Evolutionary conservation across 2,113 vertebrate species (phyloP).

Genomic region (Trichomycterus rosablanca): DNA sequence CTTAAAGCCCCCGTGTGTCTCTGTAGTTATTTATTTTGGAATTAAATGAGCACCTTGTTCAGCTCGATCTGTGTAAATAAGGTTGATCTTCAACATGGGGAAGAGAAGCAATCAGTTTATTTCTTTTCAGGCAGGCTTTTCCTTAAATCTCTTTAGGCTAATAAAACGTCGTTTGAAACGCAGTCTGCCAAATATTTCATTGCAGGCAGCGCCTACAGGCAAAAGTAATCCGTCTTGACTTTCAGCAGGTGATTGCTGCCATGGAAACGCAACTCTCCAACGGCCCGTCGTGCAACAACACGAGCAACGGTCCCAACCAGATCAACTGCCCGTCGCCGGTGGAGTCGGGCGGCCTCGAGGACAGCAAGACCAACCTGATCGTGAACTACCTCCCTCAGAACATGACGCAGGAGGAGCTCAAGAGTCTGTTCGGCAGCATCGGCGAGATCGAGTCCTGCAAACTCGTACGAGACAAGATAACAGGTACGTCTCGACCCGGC

Average conservation of each 20-base stretch:
- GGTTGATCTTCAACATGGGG: too few species aligned
- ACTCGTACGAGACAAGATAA: slow-evolving; percentile 96
- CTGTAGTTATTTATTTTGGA: too few species aligned
- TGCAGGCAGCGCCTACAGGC: slow-evolving; percentile 11
- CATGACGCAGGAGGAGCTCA: slow-evolving; percentile 96
- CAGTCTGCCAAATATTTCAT: too few species aligned
- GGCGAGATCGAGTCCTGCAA: slow-evolving; percentile 98
- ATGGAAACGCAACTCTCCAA: slow-evolving; percentile 99
- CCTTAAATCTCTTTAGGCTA: too few species aligned
- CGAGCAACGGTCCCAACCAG: slow-evolving; percentile 83
- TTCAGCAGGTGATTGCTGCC: slow-evolving; percentile 97
- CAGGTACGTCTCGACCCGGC: slow-evolving; percentile 66
- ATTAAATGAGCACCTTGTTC: too few species aligned
- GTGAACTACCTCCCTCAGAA: slow-evolving; percentile 98
- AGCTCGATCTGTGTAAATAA: too few species aligned
- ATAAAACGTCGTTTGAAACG: too few species aligned
- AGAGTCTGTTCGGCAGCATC: slow-evolving; percentile 95
- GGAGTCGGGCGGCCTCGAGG: slow-evolving; percentile 88
- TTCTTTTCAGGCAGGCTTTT: too few species aligned
- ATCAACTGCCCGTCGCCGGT: slow-evolving; percentile 90
- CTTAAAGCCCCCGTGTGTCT: too few species aligned
- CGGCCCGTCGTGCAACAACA: slow-evolving; percentile 93
- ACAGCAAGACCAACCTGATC: slow-evolving; percentile 98
- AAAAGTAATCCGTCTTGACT: slow-evolving; percentile 47
- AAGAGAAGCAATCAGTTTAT: too few species aligned